Evolutionary conservation across 2,797 vertebrate genomes (phyloP).

Genomic region (Cephalopachus bancanus): DNA sequence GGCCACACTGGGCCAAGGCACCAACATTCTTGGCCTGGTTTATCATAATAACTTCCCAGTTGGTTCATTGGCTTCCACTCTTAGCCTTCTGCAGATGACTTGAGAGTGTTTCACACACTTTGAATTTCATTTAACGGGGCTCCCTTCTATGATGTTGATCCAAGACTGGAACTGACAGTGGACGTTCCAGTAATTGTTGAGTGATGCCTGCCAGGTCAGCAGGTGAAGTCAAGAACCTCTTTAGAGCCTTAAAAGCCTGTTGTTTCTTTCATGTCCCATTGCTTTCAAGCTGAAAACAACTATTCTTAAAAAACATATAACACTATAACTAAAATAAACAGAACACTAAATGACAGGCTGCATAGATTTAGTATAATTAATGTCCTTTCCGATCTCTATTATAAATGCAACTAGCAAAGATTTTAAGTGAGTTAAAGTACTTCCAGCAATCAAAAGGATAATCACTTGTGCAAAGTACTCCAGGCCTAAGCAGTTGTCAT

Average conservation of each 20-base stretch:
- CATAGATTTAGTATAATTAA: not conserved
- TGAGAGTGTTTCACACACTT: too few relatives aligned
- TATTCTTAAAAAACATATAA: not conserved
- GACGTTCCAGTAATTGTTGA: accelerated
- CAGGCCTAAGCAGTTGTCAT: not conserved
- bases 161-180: accelerated
- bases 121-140: not conserved
- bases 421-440: not conserved
- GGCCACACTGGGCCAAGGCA: not conserved
- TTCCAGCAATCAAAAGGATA: not conserved
- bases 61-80: not conserved
- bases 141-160: accelerated
- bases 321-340: not conserved
- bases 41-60: not conserved
- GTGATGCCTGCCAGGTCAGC: too few relatives aligned
- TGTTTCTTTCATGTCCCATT: not conserved
- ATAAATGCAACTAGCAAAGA: not conserved
- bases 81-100: accelerated
- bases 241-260: not conserved
- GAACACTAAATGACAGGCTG: not conserved
- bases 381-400: not conserved
- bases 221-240: not conserved
- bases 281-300: not conserved
- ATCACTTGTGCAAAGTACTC: not conserved
- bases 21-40: not conserved